These are phyloP conservation scores for Trogon surrucura DNA, from an alignment of 2,113 vertebrate genomes.

Conservation along the genomic window DNA sequence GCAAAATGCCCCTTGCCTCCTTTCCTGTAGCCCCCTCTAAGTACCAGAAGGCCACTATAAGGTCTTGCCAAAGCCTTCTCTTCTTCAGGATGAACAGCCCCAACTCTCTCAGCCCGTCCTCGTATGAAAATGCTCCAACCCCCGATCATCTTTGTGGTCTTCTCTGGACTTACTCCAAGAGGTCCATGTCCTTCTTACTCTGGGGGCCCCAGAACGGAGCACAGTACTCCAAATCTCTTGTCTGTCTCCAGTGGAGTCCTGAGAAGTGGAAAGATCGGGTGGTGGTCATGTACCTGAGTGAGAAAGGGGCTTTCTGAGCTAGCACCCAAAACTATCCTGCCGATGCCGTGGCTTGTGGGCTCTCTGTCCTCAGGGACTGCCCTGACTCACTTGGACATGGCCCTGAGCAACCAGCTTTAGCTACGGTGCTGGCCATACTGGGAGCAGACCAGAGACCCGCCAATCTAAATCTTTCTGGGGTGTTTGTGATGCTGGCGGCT, in stretches of 20 bases:
- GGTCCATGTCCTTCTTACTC: too few relatives aligned
- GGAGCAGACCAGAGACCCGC: neutral
- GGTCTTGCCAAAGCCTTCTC: too few relatives aligned
- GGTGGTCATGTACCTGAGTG: neutral
- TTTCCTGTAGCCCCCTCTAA: too few relatives aligned
- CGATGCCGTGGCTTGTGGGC: rapidly evolving
- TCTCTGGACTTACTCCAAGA: too few relatives aligned
- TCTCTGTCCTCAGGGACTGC: neutral
- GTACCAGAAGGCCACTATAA: too few relatives aligned
- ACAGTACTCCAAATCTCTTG: neutral
- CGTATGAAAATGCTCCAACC: too few relatives aligned
- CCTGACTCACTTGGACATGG: rapidly evolving
- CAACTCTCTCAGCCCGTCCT: too few relatives aligned
- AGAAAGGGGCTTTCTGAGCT: neutral
- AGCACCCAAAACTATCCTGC: neutral
- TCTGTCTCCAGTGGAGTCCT: too few relatives aligned
- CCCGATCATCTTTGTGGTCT: too few relatives aligned
- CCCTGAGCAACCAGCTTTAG: neutral
- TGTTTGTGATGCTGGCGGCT: neutral
- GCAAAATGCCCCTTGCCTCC: too few relatives aligned
- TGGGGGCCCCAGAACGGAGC: too few relatives aligned
- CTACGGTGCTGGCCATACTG: neutral
- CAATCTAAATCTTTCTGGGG: neutral
- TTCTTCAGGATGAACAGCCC: too few relatives aligned
- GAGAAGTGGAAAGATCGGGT: neutral